Conservation (phyloP, 2,113 vertebrate genomes). For the Saccopteryx leptura region DNA sequence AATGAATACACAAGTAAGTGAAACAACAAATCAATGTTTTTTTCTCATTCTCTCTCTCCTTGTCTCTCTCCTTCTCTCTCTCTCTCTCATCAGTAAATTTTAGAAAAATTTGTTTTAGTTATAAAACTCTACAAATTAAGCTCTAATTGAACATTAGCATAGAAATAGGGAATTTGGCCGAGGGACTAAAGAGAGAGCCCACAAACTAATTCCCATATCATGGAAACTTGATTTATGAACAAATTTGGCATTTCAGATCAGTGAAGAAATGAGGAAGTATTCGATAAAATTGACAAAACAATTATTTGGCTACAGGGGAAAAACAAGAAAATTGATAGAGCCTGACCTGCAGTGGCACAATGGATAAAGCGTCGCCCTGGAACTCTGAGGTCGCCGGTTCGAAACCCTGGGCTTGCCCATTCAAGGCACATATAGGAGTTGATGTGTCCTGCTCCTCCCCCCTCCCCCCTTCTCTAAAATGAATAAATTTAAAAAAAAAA, state of each 20-base stretch:
- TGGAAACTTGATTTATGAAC: slow-evolving; percentile 43
- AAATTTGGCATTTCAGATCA: neutral
- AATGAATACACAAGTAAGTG: too few species aligned
- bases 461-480: too few species aligned
- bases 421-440: too few species aligned
- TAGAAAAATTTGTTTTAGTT: neutral
- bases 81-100: too few species aligned
- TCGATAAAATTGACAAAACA: neutral
- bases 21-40: too few species aligned
- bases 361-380: too few species aligned
- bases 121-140: neutral
- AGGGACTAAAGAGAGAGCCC: neutral
- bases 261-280: neutral
- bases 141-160: neutral
- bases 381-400: too few species aligned
- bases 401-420: too few species aligned
- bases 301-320: neutral
- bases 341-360: neutral
- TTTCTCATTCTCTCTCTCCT: too few species aligned
- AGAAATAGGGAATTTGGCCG: neutral
- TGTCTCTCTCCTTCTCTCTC: too few species aligned
- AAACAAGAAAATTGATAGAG: neutral
- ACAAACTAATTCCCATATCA: neutral
- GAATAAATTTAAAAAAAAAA: neutral
- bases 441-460: too few species aligned